phyloP scores from a whole-genome alignment of 2,113 vertebrate genomes.

The Alethe diademata region DNA sequence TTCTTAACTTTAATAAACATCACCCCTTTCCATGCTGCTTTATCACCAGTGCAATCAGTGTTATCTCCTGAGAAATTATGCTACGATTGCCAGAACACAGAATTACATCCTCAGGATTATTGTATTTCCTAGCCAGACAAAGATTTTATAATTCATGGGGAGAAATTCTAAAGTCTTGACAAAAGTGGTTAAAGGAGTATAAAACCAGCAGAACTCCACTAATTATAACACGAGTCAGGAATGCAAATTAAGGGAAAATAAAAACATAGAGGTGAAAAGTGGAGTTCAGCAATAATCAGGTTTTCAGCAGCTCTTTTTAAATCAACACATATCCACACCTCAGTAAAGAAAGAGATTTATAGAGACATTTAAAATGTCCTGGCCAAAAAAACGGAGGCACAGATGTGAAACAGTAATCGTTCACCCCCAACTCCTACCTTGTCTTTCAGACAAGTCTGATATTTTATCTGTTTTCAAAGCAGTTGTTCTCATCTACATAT shows the following conservation, averaged over 20 bases:
- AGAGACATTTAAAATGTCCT: not conserved
- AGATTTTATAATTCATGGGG: not conserved
- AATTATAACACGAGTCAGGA: not conserved
- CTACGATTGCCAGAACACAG: not conserved
- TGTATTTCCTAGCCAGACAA: accelerated
- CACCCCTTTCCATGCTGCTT: not conserved
- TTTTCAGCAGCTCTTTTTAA: not conserved
- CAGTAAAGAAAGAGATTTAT: not conserved
- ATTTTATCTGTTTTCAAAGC: not conserved
- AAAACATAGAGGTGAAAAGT: not conserved
- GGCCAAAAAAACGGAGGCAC: not conserved
- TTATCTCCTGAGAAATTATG: not conserved
- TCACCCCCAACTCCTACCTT: not conserved
- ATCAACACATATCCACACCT: not conserved
- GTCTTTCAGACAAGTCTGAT: not conserved
- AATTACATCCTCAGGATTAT: not conserved
- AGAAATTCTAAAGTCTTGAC: not conserved
- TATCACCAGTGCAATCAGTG: not conserved
- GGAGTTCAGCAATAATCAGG: not conserved
- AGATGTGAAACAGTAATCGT: not conserved
- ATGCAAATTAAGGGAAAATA: not conserved
- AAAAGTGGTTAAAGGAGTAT: not conserved
- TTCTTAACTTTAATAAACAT: not conserved
- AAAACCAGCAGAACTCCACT: not conserved
- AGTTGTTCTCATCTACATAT: not conserved